Conservation (phyloP, 2,888 invertebrate species). For the Phytoseiulus persimilis region DNA sequence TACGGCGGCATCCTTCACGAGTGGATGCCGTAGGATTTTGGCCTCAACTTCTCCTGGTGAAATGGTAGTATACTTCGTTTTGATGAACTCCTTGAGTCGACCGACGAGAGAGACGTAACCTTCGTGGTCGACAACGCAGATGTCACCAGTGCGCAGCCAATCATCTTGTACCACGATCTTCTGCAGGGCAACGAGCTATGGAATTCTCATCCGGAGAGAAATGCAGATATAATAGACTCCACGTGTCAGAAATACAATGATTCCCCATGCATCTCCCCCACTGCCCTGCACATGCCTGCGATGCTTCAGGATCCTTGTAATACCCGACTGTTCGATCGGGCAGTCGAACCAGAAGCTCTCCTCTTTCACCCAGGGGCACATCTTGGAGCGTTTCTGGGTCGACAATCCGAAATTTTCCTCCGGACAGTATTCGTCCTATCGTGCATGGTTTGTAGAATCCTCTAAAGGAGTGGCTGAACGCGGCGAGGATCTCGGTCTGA, state of each 20-base stretch:
- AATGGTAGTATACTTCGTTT: conserved; percentile 8
- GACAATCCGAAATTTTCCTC: background rate
- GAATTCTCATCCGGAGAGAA: no score
- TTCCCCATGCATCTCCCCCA: no score
- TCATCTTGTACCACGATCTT: background rate
- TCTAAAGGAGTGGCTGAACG: background rate
- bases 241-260: no score
- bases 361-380: background rate
- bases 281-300: background rate
- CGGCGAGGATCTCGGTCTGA: conserved; percentile 6
- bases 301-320: conserved; percentile 9
- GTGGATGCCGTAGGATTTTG: background rate
- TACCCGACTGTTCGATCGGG: background rate
- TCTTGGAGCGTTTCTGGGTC: background rate
- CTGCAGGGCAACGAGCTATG: background rate
- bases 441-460: background rate
- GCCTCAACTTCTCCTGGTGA: conserved; percentile 13
- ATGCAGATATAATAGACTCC: no score
- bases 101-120: conserved; percentile 6
- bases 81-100: conserved; percentile 24
- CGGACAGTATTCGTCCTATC: background rate
- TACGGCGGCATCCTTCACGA: background rate
- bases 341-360: background rate
- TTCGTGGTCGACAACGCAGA: background rate
- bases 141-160: background rate